phyloP scores from a whole-genome alignment of 2,888 invertebrate genomes.

The Thereva nobilitata region DNA sequence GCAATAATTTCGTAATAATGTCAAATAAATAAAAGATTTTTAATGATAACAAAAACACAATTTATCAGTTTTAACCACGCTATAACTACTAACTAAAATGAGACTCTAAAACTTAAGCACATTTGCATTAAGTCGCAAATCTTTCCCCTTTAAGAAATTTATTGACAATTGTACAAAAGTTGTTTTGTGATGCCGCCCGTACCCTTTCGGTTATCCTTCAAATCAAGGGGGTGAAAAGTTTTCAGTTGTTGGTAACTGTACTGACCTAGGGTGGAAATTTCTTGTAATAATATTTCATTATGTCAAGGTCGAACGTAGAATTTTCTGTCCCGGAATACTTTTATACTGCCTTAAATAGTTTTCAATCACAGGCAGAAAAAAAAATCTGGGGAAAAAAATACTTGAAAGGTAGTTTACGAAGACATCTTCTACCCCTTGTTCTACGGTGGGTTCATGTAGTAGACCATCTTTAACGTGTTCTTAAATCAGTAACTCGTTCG shows the following conservation, averaged over 20 bases:
- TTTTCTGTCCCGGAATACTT: constrained; percentile 16
- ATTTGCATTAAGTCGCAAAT: no score
- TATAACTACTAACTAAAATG: no score
- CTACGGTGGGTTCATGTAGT: not conserved
- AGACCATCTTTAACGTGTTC: constrained; percentile 33
- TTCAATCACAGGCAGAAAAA: constrained; percentile 5
- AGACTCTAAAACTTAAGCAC: no score
- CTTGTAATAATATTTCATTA: constrained; percentile 3
- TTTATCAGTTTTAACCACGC: no score
- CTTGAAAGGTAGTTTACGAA: not conserved
- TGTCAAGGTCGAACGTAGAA: constrained; percentile 15
- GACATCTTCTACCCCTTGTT: not conserved
- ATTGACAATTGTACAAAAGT: no score
- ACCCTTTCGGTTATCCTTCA: no score
- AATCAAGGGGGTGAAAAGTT: not conserved
- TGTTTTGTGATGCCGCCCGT: no score
- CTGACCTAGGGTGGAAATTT: constrained; percentile 18
- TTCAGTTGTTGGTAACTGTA: constrained; percentile 4
- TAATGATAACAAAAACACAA: no score
- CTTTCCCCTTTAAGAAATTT: no score
- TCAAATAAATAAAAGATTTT: no score
- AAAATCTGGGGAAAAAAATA: no score
- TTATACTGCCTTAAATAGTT: constrained; percentile 16
- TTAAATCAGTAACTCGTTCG: constrained; percentile 31
- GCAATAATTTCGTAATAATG: no score